A percentile compares a stretch with the other conserved stretches of the same genome.
Evolutionary conservation across 2,888 invertebrate species (phyloP).

Genomic region (Halocaridina rubra): DNA sequence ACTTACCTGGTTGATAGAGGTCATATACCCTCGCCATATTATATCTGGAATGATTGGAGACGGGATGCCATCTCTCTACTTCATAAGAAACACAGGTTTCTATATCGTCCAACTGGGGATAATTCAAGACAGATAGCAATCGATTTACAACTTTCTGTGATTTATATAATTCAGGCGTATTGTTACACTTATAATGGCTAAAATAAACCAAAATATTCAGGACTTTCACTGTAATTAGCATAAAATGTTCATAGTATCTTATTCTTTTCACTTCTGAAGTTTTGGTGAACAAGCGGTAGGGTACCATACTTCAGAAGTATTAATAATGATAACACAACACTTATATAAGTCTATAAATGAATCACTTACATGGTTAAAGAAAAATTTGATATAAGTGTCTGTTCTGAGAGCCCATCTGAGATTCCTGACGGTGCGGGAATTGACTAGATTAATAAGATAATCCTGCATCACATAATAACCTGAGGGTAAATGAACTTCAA

Average conservation of each 20-base stretch:
- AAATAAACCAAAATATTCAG: no score
- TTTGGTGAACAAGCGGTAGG: no score
- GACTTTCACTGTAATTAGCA: no score
- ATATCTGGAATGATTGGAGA: slow-evolving; percentile 73
- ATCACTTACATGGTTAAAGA: slow-evolving; percentile 58
- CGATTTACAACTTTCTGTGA: no score
- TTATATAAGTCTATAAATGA: no score
- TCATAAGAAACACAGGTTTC: slow-evolving; percentile 49
- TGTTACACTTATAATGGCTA: no score
- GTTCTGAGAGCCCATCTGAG: slow-evolving; percentile 56
- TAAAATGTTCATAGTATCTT: no score
- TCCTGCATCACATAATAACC: slow-evolving; percentile 71
- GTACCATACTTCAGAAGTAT: no score
- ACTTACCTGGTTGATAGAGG: slow-evolving; percentile 62
- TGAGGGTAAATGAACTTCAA: slow-evolving; percentile 70
- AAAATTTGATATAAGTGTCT: slow-evolving; percentile 52
- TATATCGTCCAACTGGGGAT: slow-evolving; percentile 34
- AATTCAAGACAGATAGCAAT: neutral
- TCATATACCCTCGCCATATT: slow-evolving; percentile 70
- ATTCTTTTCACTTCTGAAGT: no score
- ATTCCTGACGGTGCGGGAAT: slow-evolving; percentile 48
- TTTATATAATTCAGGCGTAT: no score
- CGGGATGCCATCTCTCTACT: slow-evolving; percentile 71
- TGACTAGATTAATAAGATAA: slow-evolving; percentile 63
- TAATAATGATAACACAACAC: no score